phyloP scores from a whole-genome alignment of 2,888 invertebrate species.

The Limnephilus rhombicus region DNA sequence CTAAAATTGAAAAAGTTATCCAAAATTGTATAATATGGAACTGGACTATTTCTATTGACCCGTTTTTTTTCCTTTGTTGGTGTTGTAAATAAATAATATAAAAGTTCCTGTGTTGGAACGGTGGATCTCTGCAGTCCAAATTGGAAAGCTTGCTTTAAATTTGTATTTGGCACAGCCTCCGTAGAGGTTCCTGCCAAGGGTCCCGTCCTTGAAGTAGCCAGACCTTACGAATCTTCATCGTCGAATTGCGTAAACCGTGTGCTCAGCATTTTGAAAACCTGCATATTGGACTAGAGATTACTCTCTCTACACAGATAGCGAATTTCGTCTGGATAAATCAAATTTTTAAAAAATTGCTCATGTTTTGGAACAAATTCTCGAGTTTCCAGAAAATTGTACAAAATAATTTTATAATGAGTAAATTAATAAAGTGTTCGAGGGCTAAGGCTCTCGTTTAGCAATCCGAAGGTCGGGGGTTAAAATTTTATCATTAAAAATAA shows the following conservation, averaged over 20 bases:
- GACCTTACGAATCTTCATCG: not conserved
- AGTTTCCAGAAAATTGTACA: not conserved
- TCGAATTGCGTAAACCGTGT: not conserved
- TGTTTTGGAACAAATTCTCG: too few species aligned
- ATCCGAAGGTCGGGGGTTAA: too few species aligned
- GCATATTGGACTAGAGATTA: not conserved
- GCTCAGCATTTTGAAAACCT: not conserved
- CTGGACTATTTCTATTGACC: not conserved
- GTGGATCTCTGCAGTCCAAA: not conserved
- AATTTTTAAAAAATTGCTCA: too few species aligned
- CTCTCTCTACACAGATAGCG: not conserved
- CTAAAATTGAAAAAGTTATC: not conserved
- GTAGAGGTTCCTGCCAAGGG: not conserved
- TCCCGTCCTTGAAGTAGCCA: conserved; percentile 25
- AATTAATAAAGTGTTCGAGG: too few species aligned
- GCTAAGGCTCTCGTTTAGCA: too few species aligned
- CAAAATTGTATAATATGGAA: not conserved
- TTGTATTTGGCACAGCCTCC: conserved; percentile 28
- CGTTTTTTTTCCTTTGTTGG: not conserved
- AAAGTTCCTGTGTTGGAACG: conserved; percentile 19
- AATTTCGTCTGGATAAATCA: not conserved
- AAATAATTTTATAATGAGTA: too few species aligned
- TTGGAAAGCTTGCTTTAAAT: conserved; percentile 27
- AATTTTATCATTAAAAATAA: too few species aligned
- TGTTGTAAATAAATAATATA: not conserved